These are phyloP conservation scores for Calameuta pallipes DNA, from an alignment of 2,888 invertebrate species.

Conservation along the genomic window DNA sequence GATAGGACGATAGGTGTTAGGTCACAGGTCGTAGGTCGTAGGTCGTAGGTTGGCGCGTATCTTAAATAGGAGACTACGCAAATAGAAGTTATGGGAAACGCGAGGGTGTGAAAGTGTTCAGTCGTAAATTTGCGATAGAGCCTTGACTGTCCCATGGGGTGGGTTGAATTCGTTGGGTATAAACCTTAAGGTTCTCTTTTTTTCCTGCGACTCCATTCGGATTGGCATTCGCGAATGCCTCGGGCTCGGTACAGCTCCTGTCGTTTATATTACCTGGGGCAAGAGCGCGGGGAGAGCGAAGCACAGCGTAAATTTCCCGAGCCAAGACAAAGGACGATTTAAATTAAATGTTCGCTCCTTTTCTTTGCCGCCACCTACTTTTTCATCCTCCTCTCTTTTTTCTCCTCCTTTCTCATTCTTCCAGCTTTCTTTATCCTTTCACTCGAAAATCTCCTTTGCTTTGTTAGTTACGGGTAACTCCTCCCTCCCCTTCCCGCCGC, in stretches of 20 bases:
- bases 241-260: not conserved
- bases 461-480: not conserved
- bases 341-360: conserved; percentile 49
- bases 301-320: not conserved
- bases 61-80: not conserved
- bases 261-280: not conserved
- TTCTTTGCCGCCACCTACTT: conserved; percentile 24
- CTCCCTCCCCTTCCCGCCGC: not conserved
- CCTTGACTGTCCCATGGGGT: not conserved
- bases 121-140: not conserved
- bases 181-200: not conserved
- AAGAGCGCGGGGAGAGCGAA: not conserved
- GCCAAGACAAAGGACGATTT: conserved; percentile 43
- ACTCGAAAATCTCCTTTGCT: not conserved
- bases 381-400: conserved; percentile 19
- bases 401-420: not conserved
- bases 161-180: conserved; percentile 7
- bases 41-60: not conserved
- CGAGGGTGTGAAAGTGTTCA: not conserved
- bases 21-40: not conserved
- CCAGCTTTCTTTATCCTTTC: not conserved
- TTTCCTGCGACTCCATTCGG: not conserved
- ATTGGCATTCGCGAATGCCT: not conserved
- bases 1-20: not conserved
- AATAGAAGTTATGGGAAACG: not conserved